Evolutionary conservation across 2,113 vertebrate genomes (phyloP).

Genomic region (Taxidea taxus): DNA sequence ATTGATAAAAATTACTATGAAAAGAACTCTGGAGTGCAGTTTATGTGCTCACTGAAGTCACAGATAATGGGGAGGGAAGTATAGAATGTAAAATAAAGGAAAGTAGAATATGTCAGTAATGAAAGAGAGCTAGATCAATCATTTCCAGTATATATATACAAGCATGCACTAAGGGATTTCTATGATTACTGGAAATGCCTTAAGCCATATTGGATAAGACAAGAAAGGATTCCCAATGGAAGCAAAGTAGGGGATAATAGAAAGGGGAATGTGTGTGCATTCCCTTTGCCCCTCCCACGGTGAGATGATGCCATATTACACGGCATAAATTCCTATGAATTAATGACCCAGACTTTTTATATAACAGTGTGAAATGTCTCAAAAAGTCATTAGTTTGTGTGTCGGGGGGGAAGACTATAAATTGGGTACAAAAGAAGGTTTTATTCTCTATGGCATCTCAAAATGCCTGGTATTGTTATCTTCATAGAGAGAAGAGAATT

Average conservation of each 20-base stretch:
- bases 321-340: background rate
- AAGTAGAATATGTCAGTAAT: background rate
- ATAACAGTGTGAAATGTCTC: background rate
- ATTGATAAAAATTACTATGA: background rate
- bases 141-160: background rate
- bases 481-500: background rate
- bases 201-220: background rate
- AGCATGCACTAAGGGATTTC: background rate
- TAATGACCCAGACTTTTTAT: background rate
- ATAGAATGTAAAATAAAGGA: background rate
- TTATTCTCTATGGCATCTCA: background rate
- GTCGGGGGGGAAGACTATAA: rapidly evolving
- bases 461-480: background rate
- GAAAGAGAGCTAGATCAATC: background rate
- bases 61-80: background rate
- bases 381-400: background rate
- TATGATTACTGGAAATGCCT: background rate
- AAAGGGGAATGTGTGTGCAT: background rate
- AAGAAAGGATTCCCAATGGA: background rate
- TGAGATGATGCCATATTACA: background rate
- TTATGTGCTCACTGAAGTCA: background rate
- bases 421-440: background rate
- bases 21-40: background rate
- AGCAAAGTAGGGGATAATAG: background rate
- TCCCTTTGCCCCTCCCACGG: background rate